These are phyloP conservation scores for Stylophora pistillata DNA, from an alignment of 64 coral and sea anemone genomes.

Conservation along the genomic window DNA sequence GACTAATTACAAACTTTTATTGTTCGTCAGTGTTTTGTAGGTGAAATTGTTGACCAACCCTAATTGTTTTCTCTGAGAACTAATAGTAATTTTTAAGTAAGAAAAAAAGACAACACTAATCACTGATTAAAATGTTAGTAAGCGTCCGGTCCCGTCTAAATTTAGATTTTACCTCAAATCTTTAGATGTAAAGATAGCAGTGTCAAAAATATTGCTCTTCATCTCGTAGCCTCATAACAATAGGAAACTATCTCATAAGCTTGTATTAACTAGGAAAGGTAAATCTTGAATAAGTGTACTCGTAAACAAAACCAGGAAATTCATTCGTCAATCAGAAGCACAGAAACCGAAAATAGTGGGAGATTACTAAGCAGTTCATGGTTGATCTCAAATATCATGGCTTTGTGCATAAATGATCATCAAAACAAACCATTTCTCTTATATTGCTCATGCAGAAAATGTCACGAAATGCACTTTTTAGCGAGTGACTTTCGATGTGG, in stretches of 20 bases:
- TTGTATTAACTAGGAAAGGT: too few species aligned
- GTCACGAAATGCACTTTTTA: not conserved
- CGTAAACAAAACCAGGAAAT: not conserved
- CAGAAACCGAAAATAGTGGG: not conserved
- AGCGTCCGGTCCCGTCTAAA: too few species aligned
- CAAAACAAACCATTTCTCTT: not conserved
- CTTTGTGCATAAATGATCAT: not conserved
- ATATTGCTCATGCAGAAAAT: not conserved
- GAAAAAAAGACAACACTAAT: too few species aligned
- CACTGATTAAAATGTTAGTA: too few species aligned
- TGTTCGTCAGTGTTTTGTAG: not conserved
- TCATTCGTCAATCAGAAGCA: not conserved
- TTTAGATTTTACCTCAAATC: too few species aligned
- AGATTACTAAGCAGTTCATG: not conserved
- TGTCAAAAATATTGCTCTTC: not conserved
- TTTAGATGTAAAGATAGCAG: not conserved
- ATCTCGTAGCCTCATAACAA: not conserved
- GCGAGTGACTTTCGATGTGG: too few species aligned
- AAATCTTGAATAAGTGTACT: not conserved
- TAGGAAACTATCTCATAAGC: not conserved
- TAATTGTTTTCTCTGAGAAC: too few species aligned
- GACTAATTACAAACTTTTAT: too few species aligned
- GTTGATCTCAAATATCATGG: not conserved
- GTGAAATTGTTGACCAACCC: too few species aligned
- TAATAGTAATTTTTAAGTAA: too few species aligned